Evolutionary conservation across 2,888 invertebrate species (phyloP).

Genomic region (Eledone cirrhosa): DNA sequence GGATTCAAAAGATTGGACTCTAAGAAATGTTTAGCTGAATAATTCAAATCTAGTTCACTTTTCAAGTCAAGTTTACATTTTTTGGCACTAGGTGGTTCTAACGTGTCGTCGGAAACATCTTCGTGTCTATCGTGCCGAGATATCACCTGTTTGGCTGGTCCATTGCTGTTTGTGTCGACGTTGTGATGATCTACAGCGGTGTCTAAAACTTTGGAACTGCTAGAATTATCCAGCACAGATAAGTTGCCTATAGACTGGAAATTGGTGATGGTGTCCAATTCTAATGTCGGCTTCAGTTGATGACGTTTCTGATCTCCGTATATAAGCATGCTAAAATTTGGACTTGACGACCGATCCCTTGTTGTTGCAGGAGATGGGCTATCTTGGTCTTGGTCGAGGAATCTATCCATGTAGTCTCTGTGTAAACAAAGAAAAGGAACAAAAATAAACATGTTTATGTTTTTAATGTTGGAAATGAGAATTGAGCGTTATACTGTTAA

Average conservation of each 20-base stretch:
- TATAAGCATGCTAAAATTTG: conserved; percentile 72
- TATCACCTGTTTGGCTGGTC: conserved; percentile 73
- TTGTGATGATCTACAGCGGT: neutral
- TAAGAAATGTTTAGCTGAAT: conserved; percentile 11
- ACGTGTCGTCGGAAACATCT: conserved; percentile 7
- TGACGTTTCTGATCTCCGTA: conserved; percentile 68
- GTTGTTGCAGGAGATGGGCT: conserved; percentile 41
- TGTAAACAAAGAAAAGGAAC: conserved; percentile 40
- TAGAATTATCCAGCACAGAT: neutral
- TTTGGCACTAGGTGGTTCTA: conserved; percentile 26
- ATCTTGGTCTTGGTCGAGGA: conserved; percentile 77
- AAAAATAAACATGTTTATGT: neutral
- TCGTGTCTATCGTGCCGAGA: conserved; percentile 10
- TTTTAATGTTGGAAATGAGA: too few relatives aligned
- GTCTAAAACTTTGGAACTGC: conserved; percentile 10
- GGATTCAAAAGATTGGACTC: conserved; percentile 19
- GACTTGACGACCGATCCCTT: conserved; percentile 75
- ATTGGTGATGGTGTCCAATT: conserved; percentile 37
- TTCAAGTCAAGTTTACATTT: conserved; percentile 27
- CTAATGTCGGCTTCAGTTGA: conserved; percentile 48
- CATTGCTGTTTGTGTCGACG: conserved; percentile 72
- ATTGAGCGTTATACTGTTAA: too few relatives aligned
- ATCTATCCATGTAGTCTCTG: conserved; percentile 90
- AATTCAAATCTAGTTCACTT: neutral
- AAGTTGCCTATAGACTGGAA: conserved; percentile 3